Evolutionary conservation across 1,140 invertebrate species (phyloP), one percentile per base, ranked within the genome.

Genomic region (Vanessa tameamea): DNA sequence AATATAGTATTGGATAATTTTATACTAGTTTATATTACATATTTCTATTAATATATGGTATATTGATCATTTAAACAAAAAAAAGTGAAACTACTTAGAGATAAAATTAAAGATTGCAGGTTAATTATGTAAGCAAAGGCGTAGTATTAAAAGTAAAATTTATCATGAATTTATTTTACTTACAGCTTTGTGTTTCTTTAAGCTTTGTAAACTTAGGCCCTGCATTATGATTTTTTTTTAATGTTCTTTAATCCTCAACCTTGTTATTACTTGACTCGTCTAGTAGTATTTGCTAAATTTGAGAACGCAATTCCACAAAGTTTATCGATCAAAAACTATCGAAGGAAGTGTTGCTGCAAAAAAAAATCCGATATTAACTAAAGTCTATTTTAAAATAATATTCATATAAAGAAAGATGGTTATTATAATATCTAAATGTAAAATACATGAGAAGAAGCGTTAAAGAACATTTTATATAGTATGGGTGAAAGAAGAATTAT

Each of bases 171-270:
- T 64, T 66, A 69, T 73, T 77, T 68, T 70, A 88, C 88, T 91
- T 78, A 92, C 90, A 78, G 90, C 90, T 76, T 91, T 91, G 78
- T 92, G 90, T 76, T 87, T 91, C 77, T 89, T 92, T 81, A 92
- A 88, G 73, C 90, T 92, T 64, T 87, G 77, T 64, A 92, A 26
- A 64, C 84, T 88, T 50, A 92, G 65, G 43, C 90, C 90, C 75
- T 91, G 89, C 90, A 92, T 92, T 80, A 81, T 90, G 72, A 57
- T 68, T 59, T 63, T 26, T 68, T 66, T 47, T 47, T 37, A 51
- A 7, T 12, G 43, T 37, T 15, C 15, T 15, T 23, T 43, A 26
- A 63, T 23, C 23, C 2, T 70, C 5, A 23, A 13, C 68, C 16
- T 63, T n/a, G 12, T 55, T 67, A 53, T 55, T 67, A 55, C 57